Base-by-base conservation (phyloP, 1,140 invertebrate species). In the Acromyrmex charruanus region DNA sequence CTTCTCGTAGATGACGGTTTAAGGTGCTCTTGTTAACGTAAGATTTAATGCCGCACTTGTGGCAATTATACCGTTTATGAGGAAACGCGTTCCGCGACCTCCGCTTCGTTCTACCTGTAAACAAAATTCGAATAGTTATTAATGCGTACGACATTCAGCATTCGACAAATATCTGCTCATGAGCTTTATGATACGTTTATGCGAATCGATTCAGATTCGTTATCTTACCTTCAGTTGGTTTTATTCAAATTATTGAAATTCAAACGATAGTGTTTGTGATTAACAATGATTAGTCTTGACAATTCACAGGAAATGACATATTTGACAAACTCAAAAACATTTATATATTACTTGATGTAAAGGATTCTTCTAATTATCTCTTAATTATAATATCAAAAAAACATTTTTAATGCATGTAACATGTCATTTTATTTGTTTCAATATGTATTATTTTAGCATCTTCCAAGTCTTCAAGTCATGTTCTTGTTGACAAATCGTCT, bases 1-100 rank as follows among this genome's bases (percentile, higher is more conserved):
- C 96, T 88, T 95, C 96, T 18, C 95, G 92, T 39, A 95, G 85
- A 90, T 97, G 97, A 21, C 89, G 92, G n/a, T 89, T 91, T 18
- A 92, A 68, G 16, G 88, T 94, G 53, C 92, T 93, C 87, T 94
- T 95, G 86, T 95, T 95, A 59, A 94, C 94, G 92, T 96, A 96
- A 71, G 94, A 91, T 90, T 93, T 94, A 44, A 44, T 44, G 2
- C 39, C 55, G 88, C 95, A 96, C 53, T 93, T 93, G 72, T 35
- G 79, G 87, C 95, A 96, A 39, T 93, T 93, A 91, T 94, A 95
- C 72, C 92, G 92, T 89, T 93, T 39, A 7, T 25, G 4, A 39
- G 31, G 1, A 10, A 51, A 35, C 74, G 21, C 0, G 14, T 5
- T 61, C 61, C 16, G 4, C 2, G 0, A 18, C 6, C 21, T 58